Percentiles rank a stretch among this genome's conserved stretches.
Evolutionary conservation across 2,888 invertebrate genomes (phyloP).

Genomic region (Polyploca ridens): DNA sequence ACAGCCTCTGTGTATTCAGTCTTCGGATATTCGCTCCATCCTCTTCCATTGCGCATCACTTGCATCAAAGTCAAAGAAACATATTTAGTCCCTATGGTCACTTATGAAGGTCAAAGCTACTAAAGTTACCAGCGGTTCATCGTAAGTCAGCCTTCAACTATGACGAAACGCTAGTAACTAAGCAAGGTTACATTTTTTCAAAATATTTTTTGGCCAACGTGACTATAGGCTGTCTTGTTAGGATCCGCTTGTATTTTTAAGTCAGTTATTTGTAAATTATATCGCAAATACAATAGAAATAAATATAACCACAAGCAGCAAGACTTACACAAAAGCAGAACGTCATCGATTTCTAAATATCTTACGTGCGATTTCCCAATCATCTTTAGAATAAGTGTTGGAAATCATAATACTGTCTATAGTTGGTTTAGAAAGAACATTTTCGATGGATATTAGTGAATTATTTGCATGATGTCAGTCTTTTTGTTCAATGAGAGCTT

Average conservation of each 20-base stretch:
- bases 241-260: no score
- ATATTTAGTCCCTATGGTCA: no score
- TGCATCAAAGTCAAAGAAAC: not conserved
- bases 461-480: not conserved
- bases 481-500: not conserved
- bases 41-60: not conserved
- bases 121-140: no score
- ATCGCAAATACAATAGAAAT: not conserved
- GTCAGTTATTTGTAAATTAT: not conserved
- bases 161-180: no score
- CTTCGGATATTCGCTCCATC: not conserved
- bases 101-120: no score
- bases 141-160: no score
- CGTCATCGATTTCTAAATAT: not conserved
- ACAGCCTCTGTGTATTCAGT: not conserved
- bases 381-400: not conserved
- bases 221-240: no score
- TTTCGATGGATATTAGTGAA: not conserved
- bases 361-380: not conserved
- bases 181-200: no score
- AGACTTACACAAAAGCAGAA: not conserved
- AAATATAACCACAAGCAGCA: not conserved
- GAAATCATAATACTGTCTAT: not conserved
- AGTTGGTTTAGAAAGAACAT: not conserved
- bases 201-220: no score